Conservation (phyloP, 2,113 vertebrate species). For the Entelurus aequoreus region DNA sequence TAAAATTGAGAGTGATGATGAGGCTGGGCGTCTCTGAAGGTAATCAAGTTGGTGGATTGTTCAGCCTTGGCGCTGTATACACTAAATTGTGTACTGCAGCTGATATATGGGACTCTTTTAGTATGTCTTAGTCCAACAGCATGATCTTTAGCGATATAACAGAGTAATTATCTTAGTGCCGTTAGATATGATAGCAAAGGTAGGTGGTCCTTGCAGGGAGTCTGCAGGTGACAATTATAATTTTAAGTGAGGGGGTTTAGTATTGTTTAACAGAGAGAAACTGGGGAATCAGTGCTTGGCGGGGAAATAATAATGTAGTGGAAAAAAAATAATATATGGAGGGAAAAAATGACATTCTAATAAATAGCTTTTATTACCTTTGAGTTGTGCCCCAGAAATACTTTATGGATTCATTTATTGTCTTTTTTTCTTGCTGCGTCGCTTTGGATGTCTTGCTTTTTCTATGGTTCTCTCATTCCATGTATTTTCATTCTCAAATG, state of each 20-base stretch:
- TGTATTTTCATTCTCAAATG: not conserved
- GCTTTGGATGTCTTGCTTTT: conserved; percentile 13
- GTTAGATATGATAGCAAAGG: conserved; percentile 20
- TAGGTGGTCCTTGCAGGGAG: conserved; percentile 24
- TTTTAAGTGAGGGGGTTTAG: conserved; percentile 50
- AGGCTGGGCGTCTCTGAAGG: no score
- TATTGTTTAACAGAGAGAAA: conserved; percentile 48
- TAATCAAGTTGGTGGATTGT: no score
- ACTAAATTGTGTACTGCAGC: no score
- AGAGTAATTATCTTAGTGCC: conserved; percentile 23
- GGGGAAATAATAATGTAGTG: not conserved
- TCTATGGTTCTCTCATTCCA: conserved; percentile 9
- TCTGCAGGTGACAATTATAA: conserved; percentile 41
- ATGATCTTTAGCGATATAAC: conserved; percentile 5
- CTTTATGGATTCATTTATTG: conserved; percentile 44
- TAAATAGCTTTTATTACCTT: conserved; percentile 55
- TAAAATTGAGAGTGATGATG: no score
- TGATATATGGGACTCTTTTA: no score
- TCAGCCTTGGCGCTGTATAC: no score
- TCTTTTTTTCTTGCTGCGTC: conserved; percentile 8
- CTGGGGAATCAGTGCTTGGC: conserved; percentile 22
- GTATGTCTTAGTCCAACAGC: not conserved
- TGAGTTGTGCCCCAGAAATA: conserved; percentile 36
- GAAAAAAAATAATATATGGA: not conserved
- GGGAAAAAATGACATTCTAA: conserved; percentile 9